phyloP scores from a whole-genome alignment of 2,797 vertebrate genomes.

The Pampus argenteus region DNA sequence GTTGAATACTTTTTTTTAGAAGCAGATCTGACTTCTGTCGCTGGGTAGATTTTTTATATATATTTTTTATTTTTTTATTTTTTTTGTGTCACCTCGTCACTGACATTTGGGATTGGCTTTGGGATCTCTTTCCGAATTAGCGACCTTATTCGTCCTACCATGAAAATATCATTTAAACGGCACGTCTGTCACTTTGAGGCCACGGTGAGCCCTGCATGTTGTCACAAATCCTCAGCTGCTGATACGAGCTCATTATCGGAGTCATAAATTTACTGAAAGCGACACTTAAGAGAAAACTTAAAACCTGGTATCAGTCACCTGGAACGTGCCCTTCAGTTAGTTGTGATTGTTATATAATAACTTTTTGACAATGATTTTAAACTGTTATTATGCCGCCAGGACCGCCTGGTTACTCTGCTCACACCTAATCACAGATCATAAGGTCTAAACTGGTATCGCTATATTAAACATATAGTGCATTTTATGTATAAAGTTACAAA shows the following conservation, averaged over 20 bases:
- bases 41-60: no score
- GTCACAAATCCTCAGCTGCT: slow-evolving; percentile 3
- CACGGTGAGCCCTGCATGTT: neutral
- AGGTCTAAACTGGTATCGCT: slow-evolving; percentile 11
- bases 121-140: neutral
- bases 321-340: slow-evolving; percentile 12
- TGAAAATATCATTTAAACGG: slow-evolving; percentile 14
- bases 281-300: neutral
- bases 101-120: slow-evolving; percentile 3
- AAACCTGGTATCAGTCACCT: slow-evolving; percentile 18
- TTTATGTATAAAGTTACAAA: slow-evolving; percentile 6
- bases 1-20: neutral
- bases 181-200: slow-evolving; percentile 18
- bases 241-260: slow-evolving; percentile 22
- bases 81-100: neutral
- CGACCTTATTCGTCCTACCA: neutral
- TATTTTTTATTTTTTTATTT: no score
- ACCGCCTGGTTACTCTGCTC: neutral
- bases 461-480: slow-evolving; percentile 4
- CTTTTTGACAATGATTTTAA: neutral
- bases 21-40: neutral
- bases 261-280: slow-evolving; percentile 39
- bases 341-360: slow-evolving; percentile 14
- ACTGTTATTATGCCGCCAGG: slow-evolving; percentile 9
- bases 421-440: slow-evolving; percentile 1